Evolutionary conservation across 2,113 vertebrate species (phyloP).

Genomic region (Dasypus novemcinctus): DNA sequence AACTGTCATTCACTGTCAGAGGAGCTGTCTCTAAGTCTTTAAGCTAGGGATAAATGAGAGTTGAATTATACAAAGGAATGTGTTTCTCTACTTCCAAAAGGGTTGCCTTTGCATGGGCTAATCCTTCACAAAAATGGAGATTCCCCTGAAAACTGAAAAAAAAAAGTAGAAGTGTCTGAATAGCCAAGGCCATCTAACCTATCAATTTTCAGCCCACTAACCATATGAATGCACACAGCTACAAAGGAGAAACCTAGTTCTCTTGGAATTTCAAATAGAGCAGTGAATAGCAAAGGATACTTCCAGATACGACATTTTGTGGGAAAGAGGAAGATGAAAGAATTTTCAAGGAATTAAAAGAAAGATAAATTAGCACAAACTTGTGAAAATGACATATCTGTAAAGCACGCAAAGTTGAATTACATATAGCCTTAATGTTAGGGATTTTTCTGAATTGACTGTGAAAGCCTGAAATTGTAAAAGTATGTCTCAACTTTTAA

Average conservation of each 20-base stretch:
- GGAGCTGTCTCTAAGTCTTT: not conserved
- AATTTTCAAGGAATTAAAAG: not conserved
- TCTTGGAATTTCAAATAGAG: not conserved
- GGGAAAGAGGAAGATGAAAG: not conserved
- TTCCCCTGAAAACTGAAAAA: not conserved
- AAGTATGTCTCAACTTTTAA: not conserved
- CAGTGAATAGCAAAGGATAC: not conserved
- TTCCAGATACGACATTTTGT: not conserved
- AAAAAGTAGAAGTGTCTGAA: not conserved
- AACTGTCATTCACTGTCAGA: conserved; percentile 41
- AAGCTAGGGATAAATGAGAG: conserved; percentile 17
- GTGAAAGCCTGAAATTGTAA: not conserved
- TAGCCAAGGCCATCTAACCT: not conserved
- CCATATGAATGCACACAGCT: not conserved
- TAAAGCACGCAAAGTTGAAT: not conserved
- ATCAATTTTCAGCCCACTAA: not conserved
- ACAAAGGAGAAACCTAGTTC: not conserved
- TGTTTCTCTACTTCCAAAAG: not conserved
- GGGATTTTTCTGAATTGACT: not conserved
- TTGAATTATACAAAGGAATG: not conserved
- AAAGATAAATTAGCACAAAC: not conserved
- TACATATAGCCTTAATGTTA: not conserved
- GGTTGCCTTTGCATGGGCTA: not conserved
- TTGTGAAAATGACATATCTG: not conserved
- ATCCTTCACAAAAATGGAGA: not conserved